These are phyloP conservation scores for Trinorchestia longiramus DNA, from an alignment of 1,140 invertebrate species.

Conservation along the genomic window DNA sequence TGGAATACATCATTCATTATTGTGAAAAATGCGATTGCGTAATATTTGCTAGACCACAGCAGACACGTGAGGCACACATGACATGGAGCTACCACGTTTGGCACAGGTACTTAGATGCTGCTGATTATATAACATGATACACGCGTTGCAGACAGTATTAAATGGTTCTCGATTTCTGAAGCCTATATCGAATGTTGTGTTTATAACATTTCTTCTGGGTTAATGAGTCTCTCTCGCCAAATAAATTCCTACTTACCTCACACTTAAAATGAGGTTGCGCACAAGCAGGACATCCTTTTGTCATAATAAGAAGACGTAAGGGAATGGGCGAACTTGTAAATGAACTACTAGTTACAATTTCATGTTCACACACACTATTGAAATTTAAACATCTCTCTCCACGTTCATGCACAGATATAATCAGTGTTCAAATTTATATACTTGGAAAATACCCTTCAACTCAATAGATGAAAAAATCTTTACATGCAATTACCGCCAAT, in stretches of 20 bases:
- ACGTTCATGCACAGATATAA: not conserved
- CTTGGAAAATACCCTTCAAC: not conserved
- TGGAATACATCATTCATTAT: too few relatives aligned
- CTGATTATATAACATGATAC: constrained; percentile 13
- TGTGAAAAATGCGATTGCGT: not conserved
- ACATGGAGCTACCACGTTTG: not conserved
- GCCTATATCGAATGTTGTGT: too few relatives aligned
- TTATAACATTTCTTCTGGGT: too few relatives aligned
- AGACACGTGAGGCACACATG: not conserved
- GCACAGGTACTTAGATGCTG: constrained; percentile 26
- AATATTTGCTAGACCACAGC: not conserved
- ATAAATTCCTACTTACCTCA: too few relatives aligned
- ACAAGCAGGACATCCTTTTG: not conserved
- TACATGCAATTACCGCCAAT: not conserved
- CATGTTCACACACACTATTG: not conserved
- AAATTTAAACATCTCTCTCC: not conserved
- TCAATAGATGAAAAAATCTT: not conserved
- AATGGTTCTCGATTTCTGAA: not conserved
- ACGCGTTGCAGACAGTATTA: not conserved
- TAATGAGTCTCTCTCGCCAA: too few relatives aligned
- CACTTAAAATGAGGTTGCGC: too few relatives aligned
- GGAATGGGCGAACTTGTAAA: not conserved
- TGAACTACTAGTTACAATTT: not conserved
- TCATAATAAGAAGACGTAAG: not conserved
- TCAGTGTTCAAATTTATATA: not conserved